phyloP scores from a whole-genome alignment of 2,797 vertebrate species.

The Myotis myotis region DNA sequence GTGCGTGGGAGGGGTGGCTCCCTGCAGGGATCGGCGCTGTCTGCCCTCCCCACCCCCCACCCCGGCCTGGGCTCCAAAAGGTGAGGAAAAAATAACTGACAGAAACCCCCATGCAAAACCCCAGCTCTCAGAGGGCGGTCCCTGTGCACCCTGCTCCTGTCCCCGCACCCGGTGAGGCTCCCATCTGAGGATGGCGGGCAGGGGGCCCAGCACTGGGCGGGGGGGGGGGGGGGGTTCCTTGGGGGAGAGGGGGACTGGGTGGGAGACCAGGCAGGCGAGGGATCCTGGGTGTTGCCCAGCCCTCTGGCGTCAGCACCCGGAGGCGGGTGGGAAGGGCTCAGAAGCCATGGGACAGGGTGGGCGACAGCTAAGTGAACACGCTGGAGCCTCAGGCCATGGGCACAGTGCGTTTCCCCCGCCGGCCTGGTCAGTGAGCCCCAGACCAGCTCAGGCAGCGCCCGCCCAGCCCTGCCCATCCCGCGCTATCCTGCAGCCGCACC shows the following conservation, averaged over 20 bases:
- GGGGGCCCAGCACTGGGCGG: not conserved
- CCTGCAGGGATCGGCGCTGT: not conserved
- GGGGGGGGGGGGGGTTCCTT: not conserved
- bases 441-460: not conserved
- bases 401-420: not conserved
- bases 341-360: fast-evolving
- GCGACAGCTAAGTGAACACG: not conserved
- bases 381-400: fast-evolving
- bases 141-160: not conserved
- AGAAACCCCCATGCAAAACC: slow-evolving; percentile 72
- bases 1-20: fast-evolving
- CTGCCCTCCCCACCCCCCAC: not conserved
- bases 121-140: slow-evolving; percentile 54
- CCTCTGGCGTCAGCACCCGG: not conserved
- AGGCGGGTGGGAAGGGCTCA: not conserved
- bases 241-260: not conserved
- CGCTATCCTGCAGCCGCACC: not conserved
- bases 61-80: slow-evolving; percentile 35
- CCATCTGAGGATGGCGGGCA: not conserved
- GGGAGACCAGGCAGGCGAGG: not conserved
- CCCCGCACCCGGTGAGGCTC: slow-evolving; percentile 12
- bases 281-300: not conserved
- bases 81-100: slow-evolving; percentile 66
- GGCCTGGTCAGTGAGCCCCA: not conserved
- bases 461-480: fast-evolving